Conservation (phyloP, 2,113 vertebrate genomes). For the Tichodroma muraria region DNA sequence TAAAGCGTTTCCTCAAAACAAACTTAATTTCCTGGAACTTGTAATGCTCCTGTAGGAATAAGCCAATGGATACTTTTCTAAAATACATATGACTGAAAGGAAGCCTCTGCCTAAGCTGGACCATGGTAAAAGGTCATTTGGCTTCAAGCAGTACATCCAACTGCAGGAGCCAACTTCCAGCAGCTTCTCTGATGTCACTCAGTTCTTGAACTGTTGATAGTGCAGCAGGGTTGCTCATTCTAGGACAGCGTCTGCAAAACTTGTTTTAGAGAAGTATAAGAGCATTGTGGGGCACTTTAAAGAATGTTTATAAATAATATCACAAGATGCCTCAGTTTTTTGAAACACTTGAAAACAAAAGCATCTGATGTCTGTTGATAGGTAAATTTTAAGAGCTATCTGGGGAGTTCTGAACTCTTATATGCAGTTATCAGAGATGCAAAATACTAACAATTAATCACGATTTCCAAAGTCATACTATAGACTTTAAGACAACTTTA, state of each 20-base stretch:
- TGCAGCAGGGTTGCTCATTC: neutral
- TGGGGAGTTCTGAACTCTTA: neutral
- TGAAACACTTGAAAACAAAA: neutral
- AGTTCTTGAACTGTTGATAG: neutral
- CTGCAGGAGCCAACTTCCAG: neutral
- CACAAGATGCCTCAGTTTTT: neutral
- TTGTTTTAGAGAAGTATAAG: neutral
- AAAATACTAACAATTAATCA: neutral
- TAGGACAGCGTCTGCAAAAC: neutral
- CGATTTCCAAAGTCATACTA: neutral
- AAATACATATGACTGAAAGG: neutral
- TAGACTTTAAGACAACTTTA: neutral
- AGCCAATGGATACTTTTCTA: neutral
- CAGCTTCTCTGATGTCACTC: neutral
- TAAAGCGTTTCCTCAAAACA: neutral
- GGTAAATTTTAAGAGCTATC: neutral
- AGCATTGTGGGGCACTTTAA: neutral
- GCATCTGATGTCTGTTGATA: neutral
- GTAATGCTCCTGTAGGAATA: neutral
- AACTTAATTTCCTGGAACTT: neutral
- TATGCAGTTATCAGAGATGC: neutral
- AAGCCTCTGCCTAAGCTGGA: neutral
- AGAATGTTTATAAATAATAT: neutral
- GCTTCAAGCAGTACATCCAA: neutral
- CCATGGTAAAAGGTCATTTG: neutral